Conservation (phyloP, 2,797 vertebrate genomes). For the Austrolebias charrua region DNA sequence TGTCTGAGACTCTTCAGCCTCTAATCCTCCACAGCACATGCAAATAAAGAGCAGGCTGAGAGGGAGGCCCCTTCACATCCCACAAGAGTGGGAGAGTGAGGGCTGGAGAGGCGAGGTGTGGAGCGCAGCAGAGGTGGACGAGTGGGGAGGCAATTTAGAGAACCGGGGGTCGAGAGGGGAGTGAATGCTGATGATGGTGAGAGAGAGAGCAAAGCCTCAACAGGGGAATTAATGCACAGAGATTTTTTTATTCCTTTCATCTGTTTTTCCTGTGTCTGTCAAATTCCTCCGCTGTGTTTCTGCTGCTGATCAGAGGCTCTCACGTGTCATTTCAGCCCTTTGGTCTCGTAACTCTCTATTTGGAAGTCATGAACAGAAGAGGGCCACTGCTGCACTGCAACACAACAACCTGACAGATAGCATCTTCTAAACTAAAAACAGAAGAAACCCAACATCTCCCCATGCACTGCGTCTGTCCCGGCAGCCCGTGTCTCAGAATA, state of each 20-base stretch:
- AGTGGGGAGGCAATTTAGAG: slow-evolving; percentile 76
- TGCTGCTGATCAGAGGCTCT: slow-evolving; percentile 60
- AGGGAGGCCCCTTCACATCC: slow-evolving; percentile 71
- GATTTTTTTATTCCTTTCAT: slow-evolving; percentile 59
- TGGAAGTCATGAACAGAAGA: slow-evolving; percentile 22
- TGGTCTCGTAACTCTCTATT: slow-evolving; percentile 55
- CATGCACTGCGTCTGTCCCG: slow-evolving; percentile 36
- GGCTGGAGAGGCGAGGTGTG: slow-evolving; percentile 60
- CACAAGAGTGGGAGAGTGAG: slow-evolving; percentile 65
- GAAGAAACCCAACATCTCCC: slow-evolving; percentile 61
- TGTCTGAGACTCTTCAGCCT: slow-evolving; percentile 71
- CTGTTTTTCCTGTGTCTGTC: slow-evolving; percentile 54
- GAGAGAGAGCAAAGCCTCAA: slow-evolving; percentile 63
- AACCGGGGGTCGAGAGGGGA: slow-evolving; percentile 66
- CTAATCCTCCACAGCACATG: slow-evolving; percentile 71
- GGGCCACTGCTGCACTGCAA: slow-evolving; percentile 37
- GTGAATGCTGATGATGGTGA: slow-evolving; percentile 61
- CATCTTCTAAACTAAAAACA: slow-evolving; percentile 55
- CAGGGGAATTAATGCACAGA: slow-evolving; percentile 64
- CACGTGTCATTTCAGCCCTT: slow-evolving; percentile 62
- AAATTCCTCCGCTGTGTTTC: slow-evolving; percentile 63
- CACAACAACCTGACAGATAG: slow-evolving; percentile 59
- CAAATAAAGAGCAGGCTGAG: slow-evolving; percentile 76
- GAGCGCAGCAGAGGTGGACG: slow-evolving; percentile 69
- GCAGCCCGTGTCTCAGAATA: slow-evolving; percentile 37